phyloP scores from a whole-genome alignment of 2,113 vertebrate genomes.

The Nannospalax galili region DNA sequence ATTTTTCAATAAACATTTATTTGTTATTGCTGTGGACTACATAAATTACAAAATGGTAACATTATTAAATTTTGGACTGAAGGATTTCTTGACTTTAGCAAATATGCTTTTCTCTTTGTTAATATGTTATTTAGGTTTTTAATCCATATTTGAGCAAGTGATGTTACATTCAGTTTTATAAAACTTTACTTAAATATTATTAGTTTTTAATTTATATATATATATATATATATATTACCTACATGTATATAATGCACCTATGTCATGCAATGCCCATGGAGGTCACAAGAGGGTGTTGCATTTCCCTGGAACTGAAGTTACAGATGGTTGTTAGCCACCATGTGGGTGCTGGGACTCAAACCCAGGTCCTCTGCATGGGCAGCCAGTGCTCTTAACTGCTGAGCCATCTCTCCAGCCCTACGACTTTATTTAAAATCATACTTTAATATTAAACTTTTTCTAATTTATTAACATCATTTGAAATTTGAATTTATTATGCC shows the following conservation, averaged over 20 bases:
- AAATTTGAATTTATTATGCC: constrained; percentile 32
- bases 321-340: too few species aligned
- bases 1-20: constrained; percentile 1
- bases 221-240: too few species aligned
- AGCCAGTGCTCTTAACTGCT: too few species aligned
- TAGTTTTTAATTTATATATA: too few species aligned
- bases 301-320: too few species aligned
- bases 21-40: background rate
- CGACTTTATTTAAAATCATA: background rate
- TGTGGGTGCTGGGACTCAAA: too few species aligned
- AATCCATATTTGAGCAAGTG: background rate
- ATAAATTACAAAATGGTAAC: constrained; percentile 44
- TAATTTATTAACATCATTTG: background rate
- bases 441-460: background rate
- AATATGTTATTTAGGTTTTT: background rate
- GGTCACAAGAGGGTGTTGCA: too few species aligned
- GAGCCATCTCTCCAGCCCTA: too few species aligned
- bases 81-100: background rate
- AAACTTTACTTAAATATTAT: background rate
- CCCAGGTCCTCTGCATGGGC: too few species aligned
- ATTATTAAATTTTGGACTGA: constrained; percentile 21
- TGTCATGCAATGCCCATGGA: too few species aligned
- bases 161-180: background rate
- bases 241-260: too few species aligned
- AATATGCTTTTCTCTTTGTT: background rate